Percentiles rank a stretch among this genome's conserved stretches.
Conservation (phyloP, 2,113 vertebrate genomes). For the Sphyrna mokarran region DNA sequence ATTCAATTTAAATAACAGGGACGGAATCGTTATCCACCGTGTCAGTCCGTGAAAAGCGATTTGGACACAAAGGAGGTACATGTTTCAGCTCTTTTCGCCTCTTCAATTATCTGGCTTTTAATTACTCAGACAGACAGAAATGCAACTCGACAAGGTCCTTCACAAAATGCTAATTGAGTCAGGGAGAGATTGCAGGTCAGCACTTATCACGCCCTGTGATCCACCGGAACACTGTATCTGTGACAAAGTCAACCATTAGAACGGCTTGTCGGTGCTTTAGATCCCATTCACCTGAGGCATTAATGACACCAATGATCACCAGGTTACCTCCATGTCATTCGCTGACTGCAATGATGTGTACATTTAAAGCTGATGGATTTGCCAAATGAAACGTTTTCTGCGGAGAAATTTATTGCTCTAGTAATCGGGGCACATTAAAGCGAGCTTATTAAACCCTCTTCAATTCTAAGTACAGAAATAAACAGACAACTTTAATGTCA, state of each 20-base stretch:
- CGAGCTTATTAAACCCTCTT: constrained; percentile 14
- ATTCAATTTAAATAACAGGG: not conserved
- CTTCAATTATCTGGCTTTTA: not conserved
- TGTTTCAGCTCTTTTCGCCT: not conserved
- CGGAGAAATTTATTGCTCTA: not conserved
- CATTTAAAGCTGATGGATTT: not conserved
- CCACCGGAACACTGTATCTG: not conserved
- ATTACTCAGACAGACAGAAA: constrained; percentile 6
- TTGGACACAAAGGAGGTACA: not conserved
- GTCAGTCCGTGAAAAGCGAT: not conserved
- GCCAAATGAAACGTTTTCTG: not conserved
- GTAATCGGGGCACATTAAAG: not conserved
- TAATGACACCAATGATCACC: not conserved
- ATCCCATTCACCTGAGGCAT: not conserved
- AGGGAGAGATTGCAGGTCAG: constrained; percentile 17
- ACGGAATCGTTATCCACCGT: too few species aligned
- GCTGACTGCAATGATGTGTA: not conserved
- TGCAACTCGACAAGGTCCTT: constrained; percentile 10
- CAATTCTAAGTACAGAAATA: constrained; percentile 16
- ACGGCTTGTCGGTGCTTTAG: not conserved
- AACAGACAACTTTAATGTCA: constrained; percentile 15
- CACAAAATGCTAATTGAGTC: not conserved
- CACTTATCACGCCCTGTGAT: not conserved
- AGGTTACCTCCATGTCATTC: not conserved
- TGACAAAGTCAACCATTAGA: not conserved